Percentiles rank a stretch among this genome's conserved stretches.
phyloP scores from a whole-genome alignment of 2,113 vertebrate species.

The Syrrhaptes paradoxus region DNA sequence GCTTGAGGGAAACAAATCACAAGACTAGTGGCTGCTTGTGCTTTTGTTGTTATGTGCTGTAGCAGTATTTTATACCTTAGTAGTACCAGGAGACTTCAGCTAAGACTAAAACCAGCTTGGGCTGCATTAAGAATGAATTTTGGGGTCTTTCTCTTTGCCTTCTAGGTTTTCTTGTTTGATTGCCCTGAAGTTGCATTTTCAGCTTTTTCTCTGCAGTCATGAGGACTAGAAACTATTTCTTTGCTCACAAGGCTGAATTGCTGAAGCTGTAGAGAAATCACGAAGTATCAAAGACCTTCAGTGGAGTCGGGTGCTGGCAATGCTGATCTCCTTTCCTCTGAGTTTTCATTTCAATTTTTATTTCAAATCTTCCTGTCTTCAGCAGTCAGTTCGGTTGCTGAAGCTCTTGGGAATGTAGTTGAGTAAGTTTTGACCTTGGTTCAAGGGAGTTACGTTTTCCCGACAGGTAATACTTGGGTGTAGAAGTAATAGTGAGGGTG shows the following conservation, averaged over 20 bases:
- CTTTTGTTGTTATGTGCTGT: not conserved
- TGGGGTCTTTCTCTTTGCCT: not conserved
- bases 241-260: not conserved
- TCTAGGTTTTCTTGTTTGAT: not conserved
- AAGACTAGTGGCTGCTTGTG: not conserved
- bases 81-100: not conserved
- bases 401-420: not conserved
- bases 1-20: not conserved
- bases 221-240: not conserved
- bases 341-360: not conserved
- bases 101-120: not conserved
- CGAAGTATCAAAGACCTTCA: not conserved
- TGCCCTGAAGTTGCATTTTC: not conserved
- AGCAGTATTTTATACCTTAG: not conserved
- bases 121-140: not conserved
- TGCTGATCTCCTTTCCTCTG: not conserved
- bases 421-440: not conserved
- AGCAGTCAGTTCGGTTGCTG: not conserved
- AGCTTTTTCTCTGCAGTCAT: not conserved
- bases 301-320: not conserved
- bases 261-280: not conserved
- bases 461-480: not conserved
- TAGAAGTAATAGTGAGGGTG: fast-evolving
- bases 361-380: not conserved
- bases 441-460: not conserved